These are phyloP conservation scores for Hydroisotoma schaefferi DNA, from an alignment of 2,888 invertebrate genomes.

Conservation along the genomic window DNA sequence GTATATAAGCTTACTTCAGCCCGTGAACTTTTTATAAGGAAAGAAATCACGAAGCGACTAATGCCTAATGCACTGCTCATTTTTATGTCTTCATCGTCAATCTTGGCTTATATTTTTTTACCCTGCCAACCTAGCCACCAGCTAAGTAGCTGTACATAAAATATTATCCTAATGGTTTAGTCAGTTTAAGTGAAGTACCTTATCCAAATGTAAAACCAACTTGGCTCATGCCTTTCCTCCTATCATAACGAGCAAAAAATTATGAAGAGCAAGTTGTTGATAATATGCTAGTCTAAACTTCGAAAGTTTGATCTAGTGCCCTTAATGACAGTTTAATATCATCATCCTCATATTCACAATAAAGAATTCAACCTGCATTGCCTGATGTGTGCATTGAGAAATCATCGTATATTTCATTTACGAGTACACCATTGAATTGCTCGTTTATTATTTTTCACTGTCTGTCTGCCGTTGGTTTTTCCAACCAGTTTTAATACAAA, in stretches of 20 bases:
- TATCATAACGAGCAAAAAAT: constrained; percentile 13
- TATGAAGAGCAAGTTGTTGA: constrained; percentile 14
- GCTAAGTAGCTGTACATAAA: too few species aligned
- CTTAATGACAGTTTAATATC: constrained; percentile 38
- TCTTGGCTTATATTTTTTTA: neutral
- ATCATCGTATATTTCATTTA: too few species aligned
- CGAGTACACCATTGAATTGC: too few species aligned
- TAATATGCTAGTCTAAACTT: neutral
- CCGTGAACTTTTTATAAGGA: too few species aligned
- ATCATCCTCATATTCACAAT: constrained; percentile 6
- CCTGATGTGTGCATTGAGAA: too few species aligned
- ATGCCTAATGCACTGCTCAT: constrained; percentile 1
- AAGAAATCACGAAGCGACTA: neutral
- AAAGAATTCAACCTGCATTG: too few species aligned
- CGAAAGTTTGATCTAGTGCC: constrained; percentile 27
- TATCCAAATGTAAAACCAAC: neutral
- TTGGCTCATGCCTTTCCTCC: neutral
- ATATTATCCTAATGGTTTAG: neutral
- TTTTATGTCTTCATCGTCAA: neutral
- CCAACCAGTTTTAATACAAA: too few species aligned
- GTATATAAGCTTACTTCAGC: too few species aligned
- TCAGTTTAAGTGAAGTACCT: constrained; percentile 3
- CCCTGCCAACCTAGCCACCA: too few species aligned
- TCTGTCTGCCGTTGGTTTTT: too few species aligned
- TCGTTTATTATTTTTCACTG: too few species aligned